Base-by-base conservation (phyloP, 1,140 invertebrate species). In the Drosophila ficusphila region DNA sequence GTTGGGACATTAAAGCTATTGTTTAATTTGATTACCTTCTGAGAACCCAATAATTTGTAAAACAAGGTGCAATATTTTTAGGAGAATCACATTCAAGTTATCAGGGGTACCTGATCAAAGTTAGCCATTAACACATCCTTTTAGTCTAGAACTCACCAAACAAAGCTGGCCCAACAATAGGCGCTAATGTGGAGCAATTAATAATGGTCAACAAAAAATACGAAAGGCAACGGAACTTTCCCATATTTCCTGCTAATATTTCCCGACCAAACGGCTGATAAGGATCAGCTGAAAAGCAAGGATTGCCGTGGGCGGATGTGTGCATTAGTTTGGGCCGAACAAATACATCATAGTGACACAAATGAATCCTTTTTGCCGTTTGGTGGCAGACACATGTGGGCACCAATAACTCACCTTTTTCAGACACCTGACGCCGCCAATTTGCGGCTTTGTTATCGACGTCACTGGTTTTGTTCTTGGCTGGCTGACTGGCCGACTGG, bases 101-200 rank as follows among this genome's bases (percentile, higher is more conserved):
- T 81, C 79, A 79, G 38, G 27, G 5, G 14, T 12, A n/a, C 4
- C 1, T 36, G 44, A 76, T 79, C 81, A 46, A 49, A 86, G 58
- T 58, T 74, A 77, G 29, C 82, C 72, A 81, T 85, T 85, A 79
- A 48, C 79, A 83, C 79, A 83, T 88, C 64, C 62, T 81, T 62
- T 69, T 57, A n/a, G 41, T 16, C 34, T 44, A 21, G 19, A 31
- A 16, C 3, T 49, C 23, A 19, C 9, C 1, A 31, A 61, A 48
- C 25, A 23, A 31, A 51, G 44, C 23, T 38, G 19, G 23, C 41
- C 21, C 12, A 83, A 89, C 85, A 89, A 89, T 85, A 74, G 76
- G 58, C 79, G 76, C 76, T 89, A 89, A 89, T 89, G 85, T 69
- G 41, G 21, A 33, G 51, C 85, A 72, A 90, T 89, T 89, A 90